Evolutionary conservation across 1,140 invertebrate species (phyloP), one percentile per base, ranked within the genome.

Genomic region (Oscheius sp.): DNA sequence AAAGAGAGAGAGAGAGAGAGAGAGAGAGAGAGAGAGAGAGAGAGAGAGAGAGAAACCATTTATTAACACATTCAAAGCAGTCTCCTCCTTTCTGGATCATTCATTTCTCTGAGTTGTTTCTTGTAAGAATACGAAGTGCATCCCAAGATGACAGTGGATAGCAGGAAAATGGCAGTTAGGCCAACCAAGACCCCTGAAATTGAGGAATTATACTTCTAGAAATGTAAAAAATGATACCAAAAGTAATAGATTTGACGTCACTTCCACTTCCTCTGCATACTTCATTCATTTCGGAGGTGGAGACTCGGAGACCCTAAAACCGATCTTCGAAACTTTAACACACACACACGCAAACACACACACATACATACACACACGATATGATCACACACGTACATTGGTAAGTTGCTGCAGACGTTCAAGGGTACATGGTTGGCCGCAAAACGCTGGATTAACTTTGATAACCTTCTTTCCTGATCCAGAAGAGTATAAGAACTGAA

Each of bases 401-500:
- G n/a, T n/a, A n/a, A n/a, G n/a, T n/a, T n/a, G n/a, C n/a, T n/a
- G n/a, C n/a, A n/a, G n/a, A n/a, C n/a, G n/a, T n/a, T n/a, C n/a
- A n/a, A n/a, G n/a, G n/a, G n/a, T n/a, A n/a, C n/a, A n/a, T n/a
- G n/a, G n/a, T n/a, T n/a, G n/a, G n/a, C n/a, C n/a, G n/a, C n/a
- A n/a, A n/a, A n/a, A n/a, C n/a, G n/a, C n/a, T n/a, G n/a, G n/a
- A n/a, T n/a, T n/a, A n/a, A n/a, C n/a, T n/a, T n/a, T n/a, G n/a
- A n/a, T n/a, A n/a, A n/a, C n/a, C n/a, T n/a, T n/a, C n/a, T n/a
- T n/a, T n/a, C n/a, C n/a, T n/a, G n/a, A n/a, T n/a, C n/a, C n/a
- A n/a, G n/a, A n/a, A n/a, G n/a, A n/a, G n/a, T n/a, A n/a, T 15
- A 55, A 55, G 49, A 55, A 55, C 49, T 55, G 38, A 42, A 42